Evolutionary conservation across 2,797 vertebrate genomes (phyloP).

Genomic region (Emys orbicularis): DNA sequence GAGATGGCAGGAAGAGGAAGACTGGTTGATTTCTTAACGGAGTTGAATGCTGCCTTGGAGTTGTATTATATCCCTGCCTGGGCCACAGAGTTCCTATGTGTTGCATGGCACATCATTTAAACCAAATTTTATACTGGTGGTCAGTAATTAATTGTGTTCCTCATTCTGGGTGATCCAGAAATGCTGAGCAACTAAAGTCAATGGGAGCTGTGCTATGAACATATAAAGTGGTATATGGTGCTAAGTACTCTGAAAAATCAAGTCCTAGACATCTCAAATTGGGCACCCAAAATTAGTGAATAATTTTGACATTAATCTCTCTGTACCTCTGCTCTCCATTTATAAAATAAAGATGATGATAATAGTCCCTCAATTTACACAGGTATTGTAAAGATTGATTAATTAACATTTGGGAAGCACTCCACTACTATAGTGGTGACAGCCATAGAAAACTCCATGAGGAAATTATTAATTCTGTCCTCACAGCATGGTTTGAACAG

Average conservation of each 20-base stretch:
- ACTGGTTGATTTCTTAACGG: too few relatives aligned
- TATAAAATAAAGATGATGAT: neutral
- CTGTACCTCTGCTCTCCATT: neutral
- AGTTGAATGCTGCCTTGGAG: neutral
- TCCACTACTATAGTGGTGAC: neutral
- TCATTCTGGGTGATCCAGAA: neutral
- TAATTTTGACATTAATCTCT: neutral
- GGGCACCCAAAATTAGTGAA: neutral
- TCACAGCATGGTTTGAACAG: neutral
- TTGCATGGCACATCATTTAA: neutral
- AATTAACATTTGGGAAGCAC: neutral
- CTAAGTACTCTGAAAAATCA: neutral
- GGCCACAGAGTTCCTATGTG: too few relatives aligned
- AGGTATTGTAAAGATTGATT: neutral
- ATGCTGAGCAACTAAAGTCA: neutral
- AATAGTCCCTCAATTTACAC: neutral
- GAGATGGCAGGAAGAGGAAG: neutral
- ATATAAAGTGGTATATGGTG: neutral
- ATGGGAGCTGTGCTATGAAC: neutral
- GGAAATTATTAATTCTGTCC: neutral
- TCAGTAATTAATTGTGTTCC: neutral
- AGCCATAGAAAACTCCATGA: neutral
- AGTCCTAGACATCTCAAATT: neutral
- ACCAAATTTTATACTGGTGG: too few relatives aligned
- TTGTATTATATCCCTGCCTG: too few relatives aligned